Percentiles rank a stretch among this genome's conserved stretches.
Conservation (phyloP, 2,797 vertebrate species). For the Pantherophis alleghaniensis region DNA sequence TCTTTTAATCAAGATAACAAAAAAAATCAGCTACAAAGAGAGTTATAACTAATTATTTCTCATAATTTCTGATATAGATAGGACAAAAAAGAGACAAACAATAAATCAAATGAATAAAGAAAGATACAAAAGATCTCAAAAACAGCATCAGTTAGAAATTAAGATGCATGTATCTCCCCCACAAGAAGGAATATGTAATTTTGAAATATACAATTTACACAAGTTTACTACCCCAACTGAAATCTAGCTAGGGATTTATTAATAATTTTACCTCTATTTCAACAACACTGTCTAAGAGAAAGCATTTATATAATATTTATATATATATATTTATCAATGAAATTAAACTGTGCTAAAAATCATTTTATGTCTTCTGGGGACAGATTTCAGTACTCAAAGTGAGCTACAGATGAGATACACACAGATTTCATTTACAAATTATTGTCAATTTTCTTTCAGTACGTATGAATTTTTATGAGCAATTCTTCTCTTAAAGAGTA, state of each 20-base stretch:
- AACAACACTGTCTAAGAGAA: not conserved
- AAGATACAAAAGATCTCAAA: not conserved
- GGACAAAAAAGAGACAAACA: not conserved
- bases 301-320: constrained; percentile 1
- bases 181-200: not conserved
- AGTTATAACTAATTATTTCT: not conserved
- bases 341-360: constrained; percentile 47
- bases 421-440: constrained; percentile 52
- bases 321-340: constrained; percentile 39
- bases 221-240: constrained; percentile 31
- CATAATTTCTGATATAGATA: not conserved
- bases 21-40: not conserved
- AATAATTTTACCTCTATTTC: not conserved
- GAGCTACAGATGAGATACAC: constrained; percentile 50
- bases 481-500: constrained; percentile 50
- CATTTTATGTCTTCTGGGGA: constrained; percentile 46
- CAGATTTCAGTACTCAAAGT: constrained; percentile 32
- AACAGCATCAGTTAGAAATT: not conserved
- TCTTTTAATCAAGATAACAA: not conserved
- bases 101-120: not conserved
- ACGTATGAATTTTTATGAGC: constrained; percentile 6
- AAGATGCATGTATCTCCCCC: not conserved
- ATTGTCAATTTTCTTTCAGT: constrained; percentile 36
- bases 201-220: constrained; percentile 12
- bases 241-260: constrained; percentile 42